These are phyloP conservation scores for Heterodera schachtii DNA, from an alignment of 1,140 invertebrate genomes.

Conservation along the genomic window DNA sequence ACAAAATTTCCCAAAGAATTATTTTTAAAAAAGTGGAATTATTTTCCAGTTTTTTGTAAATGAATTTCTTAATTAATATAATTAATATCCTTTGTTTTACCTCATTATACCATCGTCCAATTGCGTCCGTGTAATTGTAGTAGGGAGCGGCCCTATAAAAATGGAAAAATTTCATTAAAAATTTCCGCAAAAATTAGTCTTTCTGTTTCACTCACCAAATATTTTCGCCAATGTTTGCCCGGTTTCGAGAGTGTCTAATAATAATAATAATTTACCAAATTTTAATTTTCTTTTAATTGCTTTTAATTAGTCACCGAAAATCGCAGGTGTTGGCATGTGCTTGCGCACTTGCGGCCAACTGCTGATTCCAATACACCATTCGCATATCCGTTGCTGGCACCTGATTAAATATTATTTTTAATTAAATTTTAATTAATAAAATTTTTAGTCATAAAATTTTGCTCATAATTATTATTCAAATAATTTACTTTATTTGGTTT, in stretches of 20 bases:
- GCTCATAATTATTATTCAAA: neutral
- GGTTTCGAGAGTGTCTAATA: conserved; percentile 55
- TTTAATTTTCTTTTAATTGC: neutral
- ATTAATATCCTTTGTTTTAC: neutral
- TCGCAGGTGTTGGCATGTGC: conserved; percentile 64
- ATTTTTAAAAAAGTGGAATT: too few relatives aligned
- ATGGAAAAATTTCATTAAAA: neutral
- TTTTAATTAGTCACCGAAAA: conserved; percentile 41
- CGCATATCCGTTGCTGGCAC: conserved; percentile 65
- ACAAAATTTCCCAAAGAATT: too few relatives aligned
- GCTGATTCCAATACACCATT: conserved; percentile 65
- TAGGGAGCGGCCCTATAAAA: conserved; percentile 61
- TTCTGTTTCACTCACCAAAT: conserved; percentile 41
- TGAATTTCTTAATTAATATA: too few relatives aligned
- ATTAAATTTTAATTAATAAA: neutral
- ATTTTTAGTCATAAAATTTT: too few relatives aligned
- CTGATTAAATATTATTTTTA: conserved; percentile 41
- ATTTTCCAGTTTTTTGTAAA: too few relatives aligned
- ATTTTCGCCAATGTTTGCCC: conserved; percentile 63
- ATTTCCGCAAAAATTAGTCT: neutral
- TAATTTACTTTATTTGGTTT: conserved; percentile 1
- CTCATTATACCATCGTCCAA: conserved; percentile 62
- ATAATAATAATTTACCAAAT: neutral
- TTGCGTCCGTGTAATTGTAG: conserved; percentile 63
- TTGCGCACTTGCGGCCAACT: conserved; percentile 61